These are phyloP conservation scores for Sarcophaga variegata DNA, from an alignment of 2,888 invertebrate species.

Conservation along the genomic window DNA sequence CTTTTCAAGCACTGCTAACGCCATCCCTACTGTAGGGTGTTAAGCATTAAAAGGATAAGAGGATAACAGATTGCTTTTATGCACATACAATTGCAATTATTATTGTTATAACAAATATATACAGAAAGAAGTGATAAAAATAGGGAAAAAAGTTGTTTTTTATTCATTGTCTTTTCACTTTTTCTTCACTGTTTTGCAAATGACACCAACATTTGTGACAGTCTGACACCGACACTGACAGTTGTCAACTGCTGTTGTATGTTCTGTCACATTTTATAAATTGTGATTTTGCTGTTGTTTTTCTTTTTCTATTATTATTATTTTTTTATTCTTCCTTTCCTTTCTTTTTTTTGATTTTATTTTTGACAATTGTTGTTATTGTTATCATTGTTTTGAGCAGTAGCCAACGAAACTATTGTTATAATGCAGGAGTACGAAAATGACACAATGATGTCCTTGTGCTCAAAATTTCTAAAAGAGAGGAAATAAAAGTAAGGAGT, in stretches of 20 bases:
- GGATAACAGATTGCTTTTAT: too few relatives aligned
- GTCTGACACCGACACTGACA: conserved; percentile 67
- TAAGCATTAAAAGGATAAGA: too few relatives aligned
- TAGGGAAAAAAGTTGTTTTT: background rate
- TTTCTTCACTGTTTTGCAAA: conserved; percentile 53
- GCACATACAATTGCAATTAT: conserved; percentile 42
- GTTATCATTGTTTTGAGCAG: conserved; percentile 52
- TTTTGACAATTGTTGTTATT: conserved; percentile 19
- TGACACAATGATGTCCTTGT: conserved; percentile 57
- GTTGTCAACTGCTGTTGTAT: conserved; percentile 70
- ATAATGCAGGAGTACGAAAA: conserved; percentile 32
- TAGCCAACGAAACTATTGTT: conserved; percentile 59
- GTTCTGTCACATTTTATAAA: conserved; percentile 69
- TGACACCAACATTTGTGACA: conserved; percentile 67
- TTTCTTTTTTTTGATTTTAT: background rate
- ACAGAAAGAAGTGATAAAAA: conserved; percentile 36
- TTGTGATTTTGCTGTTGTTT: conserved; percentile 61
- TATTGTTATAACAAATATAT: background rate
- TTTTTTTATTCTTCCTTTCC: background rate
- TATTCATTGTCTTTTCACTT: conserved; percentile 12
- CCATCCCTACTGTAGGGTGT: too few relatives aligned
- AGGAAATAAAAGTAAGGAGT: background rate
- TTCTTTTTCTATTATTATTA: conserved; percentile 25
- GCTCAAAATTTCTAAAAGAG: background rate
- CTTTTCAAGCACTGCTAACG: too few relatives aligned